phyloP scores from a whole-genome alignment of 2,888 invertebrate genomes.

The Caenorhabditis sp. region DNA sequence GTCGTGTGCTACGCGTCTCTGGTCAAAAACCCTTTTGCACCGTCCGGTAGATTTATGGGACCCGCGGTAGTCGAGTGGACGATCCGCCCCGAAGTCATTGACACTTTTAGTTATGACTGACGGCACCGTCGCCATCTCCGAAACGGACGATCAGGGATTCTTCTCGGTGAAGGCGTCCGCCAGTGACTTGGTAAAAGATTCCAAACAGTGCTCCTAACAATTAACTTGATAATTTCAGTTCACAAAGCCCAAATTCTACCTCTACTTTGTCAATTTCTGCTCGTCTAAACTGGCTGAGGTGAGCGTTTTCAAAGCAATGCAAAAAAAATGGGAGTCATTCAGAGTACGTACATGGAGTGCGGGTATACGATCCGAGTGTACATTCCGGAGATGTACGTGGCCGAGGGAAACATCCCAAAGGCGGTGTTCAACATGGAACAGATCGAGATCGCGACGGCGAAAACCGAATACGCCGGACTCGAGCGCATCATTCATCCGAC shows the following conservation, averaged over 20 bases:
- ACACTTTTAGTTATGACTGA: background rate
- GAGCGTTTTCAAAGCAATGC: too few relatives aligned
- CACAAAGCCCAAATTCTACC: background rate
- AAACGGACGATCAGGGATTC: background rate
- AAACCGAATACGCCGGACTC: background rate
- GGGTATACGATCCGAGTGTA: too few relatives aligned
- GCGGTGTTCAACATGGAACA: background rate
- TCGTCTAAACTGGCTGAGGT: background rate
- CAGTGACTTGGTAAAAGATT: background rate
- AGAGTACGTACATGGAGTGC: background rate
- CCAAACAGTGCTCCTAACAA: too few relatives aligned
- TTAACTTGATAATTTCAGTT: background rate
- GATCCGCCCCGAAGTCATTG: too few relatives aligned
- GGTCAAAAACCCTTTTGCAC: too few relatives aligned
- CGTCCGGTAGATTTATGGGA: too few relatives aligned
- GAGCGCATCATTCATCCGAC: too few relatives aligned
- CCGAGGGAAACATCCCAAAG: background rate
- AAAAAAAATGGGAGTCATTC: too few relatives aligned
- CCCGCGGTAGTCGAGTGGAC: too few relatives aligned
- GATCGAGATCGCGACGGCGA: background rate
- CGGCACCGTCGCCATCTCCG: too few relatives aligned
- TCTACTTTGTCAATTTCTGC: constrained; percentile 3
- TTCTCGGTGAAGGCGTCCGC: background rate
- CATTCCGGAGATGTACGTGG: background rate
- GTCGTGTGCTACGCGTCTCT: too few relatives aligned